A percentile compares a stretch with the other conserved stretches of the same genome.
These are phyloP conservation scores for Diarsia mendica DNA, from an alignment of 2,888 invertebrate species.

Conservation along the genomic window DNA sequence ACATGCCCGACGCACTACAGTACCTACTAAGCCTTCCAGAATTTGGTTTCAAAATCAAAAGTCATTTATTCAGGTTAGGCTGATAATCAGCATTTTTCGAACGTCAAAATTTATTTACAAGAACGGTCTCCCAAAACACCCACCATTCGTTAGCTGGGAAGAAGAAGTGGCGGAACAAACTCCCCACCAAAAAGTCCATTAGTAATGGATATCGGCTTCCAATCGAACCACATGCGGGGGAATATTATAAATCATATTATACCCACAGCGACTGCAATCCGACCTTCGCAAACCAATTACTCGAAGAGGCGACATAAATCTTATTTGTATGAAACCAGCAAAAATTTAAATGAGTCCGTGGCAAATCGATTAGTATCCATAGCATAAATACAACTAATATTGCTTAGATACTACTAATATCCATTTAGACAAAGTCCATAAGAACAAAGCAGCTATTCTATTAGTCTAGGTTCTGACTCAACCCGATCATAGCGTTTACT, in stretches of 20 bases:
- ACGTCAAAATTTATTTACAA: too few species aligned
- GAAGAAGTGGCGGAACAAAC: too few species aligned
- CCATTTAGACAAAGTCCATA: constrained; percentile 12
- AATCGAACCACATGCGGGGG: constrained; percentile 2
- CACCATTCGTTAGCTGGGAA: too few species aligned
- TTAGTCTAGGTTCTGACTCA: neutral
- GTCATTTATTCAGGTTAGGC: too few species aligned
- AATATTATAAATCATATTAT: constrained; percentile 19
- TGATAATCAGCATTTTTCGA: too few species aligned
- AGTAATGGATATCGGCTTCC: constrained; percentile 1
- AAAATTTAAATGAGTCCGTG: neutral
- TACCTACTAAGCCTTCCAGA: neutral
- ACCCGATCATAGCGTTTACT: neutral
- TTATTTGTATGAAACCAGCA: neutral
- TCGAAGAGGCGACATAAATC: constrained; percentile 3
- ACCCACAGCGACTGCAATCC: constrained; percentile 20
- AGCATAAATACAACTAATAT: constrained; percentile 15
- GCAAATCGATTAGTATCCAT: neutral
- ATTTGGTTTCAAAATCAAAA: neutral
- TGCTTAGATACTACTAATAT: constrained; percentile 14
- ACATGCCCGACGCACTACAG: too few species aligned
- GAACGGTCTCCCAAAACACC: too few species aligned
- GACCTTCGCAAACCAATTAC: constrained; percentile 27
- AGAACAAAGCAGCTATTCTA: constrained; percentile 7
- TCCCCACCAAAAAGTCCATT: neutral